Evolutionary conservation across 2,797 vertebrate genomes (phyloP).

Genomic region (Sylvilagus floridanus): DNA sequence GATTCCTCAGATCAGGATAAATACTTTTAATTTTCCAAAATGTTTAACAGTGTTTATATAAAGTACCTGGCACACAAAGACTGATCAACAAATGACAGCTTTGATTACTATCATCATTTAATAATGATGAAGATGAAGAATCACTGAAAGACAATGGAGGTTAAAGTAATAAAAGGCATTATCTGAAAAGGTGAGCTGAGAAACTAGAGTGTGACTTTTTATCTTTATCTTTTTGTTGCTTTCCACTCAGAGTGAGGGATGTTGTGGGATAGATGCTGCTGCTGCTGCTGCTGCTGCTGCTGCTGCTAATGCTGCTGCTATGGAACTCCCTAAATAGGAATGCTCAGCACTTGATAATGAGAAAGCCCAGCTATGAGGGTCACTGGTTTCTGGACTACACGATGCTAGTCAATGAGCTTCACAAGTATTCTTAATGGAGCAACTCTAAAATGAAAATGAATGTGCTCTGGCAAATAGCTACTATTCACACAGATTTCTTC

Average conservation of each 20-base stretch:
- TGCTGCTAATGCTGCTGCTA: background rate
- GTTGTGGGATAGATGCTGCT: background rate
- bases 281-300: background rate
- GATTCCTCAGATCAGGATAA: background rate
- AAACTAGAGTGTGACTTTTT: background rate
- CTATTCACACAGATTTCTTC: background rate
- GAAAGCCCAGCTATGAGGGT: background rate
- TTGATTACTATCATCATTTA: constrained; percentile 5
- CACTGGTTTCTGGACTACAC: background rate
- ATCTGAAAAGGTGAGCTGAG: constrained; percentile 7
- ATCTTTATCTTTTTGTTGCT: constrained; percentile 34
- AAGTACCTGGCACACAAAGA: background rate
- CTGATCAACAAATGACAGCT: background rate
- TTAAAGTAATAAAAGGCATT: constrained; percentile 2
- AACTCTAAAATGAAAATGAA: background rate
- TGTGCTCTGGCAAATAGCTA: background rate
- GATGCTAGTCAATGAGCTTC: background rate
- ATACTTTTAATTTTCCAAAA: constrained; percentile 32
- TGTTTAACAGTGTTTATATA: background rate
- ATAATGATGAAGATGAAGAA: background rate
- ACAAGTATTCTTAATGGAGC: constrained; percentile 4
- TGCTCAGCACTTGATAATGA: background rate
- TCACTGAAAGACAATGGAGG: background rate
- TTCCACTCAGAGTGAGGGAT: background rate
- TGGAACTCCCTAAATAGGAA: constrained; percentile 13